These are phyloP conservation scores for Lineus longissimus DNA, from an alignment of 1,140 invertebrate genomes.

Conservation along the genomic window DNA sequence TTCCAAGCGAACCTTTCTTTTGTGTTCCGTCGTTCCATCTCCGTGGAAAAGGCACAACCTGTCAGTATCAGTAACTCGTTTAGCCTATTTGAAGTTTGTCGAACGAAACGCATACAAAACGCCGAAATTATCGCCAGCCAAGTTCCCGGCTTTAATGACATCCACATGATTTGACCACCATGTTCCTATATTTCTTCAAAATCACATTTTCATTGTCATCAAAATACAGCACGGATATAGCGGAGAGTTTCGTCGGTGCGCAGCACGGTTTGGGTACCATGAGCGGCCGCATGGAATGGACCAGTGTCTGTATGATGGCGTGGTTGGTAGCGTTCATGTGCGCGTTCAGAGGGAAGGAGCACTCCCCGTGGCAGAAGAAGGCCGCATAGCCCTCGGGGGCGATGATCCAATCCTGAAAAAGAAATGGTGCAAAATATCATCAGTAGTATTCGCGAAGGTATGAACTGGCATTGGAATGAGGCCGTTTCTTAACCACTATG, in stretches of 20 bases:
- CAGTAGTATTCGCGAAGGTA: background rate
- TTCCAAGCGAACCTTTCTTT: no score
- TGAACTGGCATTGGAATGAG: background rate
- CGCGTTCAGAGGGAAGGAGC: slow-evolving; percentile 59
- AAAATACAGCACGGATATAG: slow-evolving; percentile 64
- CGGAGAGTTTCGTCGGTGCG: slow-evolving; percentile 62
- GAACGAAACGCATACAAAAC: no score
- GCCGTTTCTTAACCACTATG: slow-evolving; percentile 5
- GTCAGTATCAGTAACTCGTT: no score
- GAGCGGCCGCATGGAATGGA: slow-evolving; percentile 63
- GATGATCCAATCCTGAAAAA: slow-evolving; percentile 60
- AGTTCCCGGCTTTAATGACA: slow-evolving; percentile 66
- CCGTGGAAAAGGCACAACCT: no score
- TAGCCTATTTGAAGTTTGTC: no score
- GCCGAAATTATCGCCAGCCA: no score
- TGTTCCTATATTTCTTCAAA: slow-evolving; percentile 66
- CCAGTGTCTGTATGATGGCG: slow-evolving; percentile 65
- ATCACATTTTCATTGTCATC: slow-evolving; percentile 65
- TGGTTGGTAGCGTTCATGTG: slow-evolving; percentile 66
- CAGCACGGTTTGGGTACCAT: slow-evolving; percentile 62
- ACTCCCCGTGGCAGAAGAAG: slow-evolving; percentile 65
- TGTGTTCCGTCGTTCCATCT: no score
- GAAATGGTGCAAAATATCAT: background rate
- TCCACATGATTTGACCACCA: slow-evolving; percentile 66
- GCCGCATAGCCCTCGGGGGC: slow-evolving; percentile 66